These are phyloP conservation scores for Campoplex capitator DNA, from an alignment of 2,888 invertebrate genomes.

Conservation along the genomic window DNA sequence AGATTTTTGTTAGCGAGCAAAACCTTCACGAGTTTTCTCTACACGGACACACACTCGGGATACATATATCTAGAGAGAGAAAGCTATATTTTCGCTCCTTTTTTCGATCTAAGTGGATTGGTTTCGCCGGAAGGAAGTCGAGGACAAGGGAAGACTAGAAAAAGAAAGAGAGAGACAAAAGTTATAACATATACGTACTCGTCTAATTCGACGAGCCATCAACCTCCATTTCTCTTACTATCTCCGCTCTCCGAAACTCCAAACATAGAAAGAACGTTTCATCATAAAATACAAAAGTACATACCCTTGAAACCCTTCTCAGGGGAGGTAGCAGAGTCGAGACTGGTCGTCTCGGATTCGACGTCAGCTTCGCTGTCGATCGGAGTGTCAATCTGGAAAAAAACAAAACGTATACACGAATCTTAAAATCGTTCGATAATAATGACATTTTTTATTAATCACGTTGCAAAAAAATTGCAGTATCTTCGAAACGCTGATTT, in stretches of 20 bases:
- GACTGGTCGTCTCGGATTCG: conserved; percentile 78
- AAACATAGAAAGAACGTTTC: conserved; percentile 67
- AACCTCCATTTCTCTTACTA: conserved; percentile 61
- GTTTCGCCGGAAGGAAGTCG: conserved; percentile 73
- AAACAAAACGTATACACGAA: conserved; percentile 46
- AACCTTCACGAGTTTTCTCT: conserved; percentile 63
- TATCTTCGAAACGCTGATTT: background rate
- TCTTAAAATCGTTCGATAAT: background rate
- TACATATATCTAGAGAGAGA: background rate
- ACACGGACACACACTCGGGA: background rate
- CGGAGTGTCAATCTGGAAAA: conserved; percentile 81
- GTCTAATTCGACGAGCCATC: conserved; percentile 72
- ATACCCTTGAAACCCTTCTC: conserved; percentile 83
- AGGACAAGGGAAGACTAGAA: conserved; percentile 40
- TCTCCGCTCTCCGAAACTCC: conserved; percentile 59
- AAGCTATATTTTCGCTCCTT: conserved; percentile 43
- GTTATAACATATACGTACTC: conserved; percentile 73
- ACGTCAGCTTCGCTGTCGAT: conserved; percentile 79
- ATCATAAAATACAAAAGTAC: conserved; percentile 61
- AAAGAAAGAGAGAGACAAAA: conserved; percentile 26
- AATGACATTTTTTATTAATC: background rate
- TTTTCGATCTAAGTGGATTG: conserved; percentile 81
- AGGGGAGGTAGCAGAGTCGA: conserved; percentile 78
- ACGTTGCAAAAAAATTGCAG: background rate
- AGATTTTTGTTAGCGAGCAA: conserved; percentile 84